Evolutionary conservation across 2,797 vertebrate genomes (phyloP).

Genomic region (Vultur gryphus): DNA sequence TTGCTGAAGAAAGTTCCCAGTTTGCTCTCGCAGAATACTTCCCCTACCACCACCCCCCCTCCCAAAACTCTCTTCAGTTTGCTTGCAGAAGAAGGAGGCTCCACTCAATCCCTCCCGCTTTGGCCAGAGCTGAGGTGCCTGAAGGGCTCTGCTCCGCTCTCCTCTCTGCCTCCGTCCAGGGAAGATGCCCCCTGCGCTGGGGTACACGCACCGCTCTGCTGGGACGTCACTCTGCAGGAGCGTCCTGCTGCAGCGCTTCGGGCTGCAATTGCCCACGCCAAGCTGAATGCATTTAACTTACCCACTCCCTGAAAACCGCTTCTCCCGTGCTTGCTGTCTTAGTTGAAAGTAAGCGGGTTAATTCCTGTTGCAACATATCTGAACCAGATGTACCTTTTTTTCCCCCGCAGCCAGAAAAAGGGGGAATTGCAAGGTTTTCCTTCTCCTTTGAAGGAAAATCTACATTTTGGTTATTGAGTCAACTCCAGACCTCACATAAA

Average conservation of each 20-base stretch:
- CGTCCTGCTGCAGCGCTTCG: not conserved
- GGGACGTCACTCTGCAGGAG: not conserved
- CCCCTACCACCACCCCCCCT: not conserved
- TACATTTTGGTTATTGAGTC: not conserved
- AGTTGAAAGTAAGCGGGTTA: not conserved
- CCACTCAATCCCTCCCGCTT: not conserved
- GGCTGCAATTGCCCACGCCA: not conserved
- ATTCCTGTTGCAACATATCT: not conserved
- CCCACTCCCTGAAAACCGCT: not conserved
- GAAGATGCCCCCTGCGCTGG: rapidly evolving
- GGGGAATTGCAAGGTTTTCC: not conserved
- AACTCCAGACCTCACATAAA: not conserved
- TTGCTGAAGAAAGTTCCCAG: not conserved
- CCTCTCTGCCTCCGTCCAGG: not conserved
- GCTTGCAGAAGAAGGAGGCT: not conserved
- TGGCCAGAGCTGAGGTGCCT: not conserved
- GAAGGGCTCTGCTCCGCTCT: not conserved
- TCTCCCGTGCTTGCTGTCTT: not conserved
- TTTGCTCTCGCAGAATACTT: not conserved
- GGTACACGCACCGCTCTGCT: not conserved
- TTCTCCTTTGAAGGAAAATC: not conserved
- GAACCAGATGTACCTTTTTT: not conserved
- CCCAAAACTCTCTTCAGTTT: not conserved
- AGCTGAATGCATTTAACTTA: not conserved
- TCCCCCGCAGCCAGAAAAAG: not conserved